Conservation (phyloP, 2,113 vertebrate genomes). For the Lampris incognitus region DNA sequence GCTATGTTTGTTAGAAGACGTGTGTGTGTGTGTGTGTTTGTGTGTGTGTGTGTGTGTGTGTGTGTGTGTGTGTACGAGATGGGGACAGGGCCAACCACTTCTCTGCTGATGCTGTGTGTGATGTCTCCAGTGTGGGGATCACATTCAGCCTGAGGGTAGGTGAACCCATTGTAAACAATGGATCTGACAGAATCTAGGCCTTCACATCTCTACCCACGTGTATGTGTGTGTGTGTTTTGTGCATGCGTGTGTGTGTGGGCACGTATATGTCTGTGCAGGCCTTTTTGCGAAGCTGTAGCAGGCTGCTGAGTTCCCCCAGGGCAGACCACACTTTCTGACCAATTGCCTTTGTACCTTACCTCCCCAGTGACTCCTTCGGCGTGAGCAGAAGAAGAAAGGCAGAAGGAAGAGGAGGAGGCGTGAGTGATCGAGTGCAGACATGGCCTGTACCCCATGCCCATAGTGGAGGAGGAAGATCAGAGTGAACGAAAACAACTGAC, state of each 20-base stretch:
- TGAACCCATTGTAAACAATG: constrained; percentile 81
- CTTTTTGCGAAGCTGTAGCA: constrained; percentile 54
- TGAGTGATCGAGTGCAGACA: constrained; percentile 58
- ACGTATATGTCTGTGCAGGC: constrained; percentile 26
- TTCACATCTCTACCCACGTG: constrained; percentile 66
- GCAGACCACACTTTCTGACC: constrained; percentile 65
- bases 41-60: constrained; percentile 11
- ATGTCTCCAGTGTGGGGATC: constrained; percentile 78
- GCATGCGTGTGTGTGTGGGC: constrained; percentile 28
- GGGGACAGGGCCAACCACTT: not conserved
- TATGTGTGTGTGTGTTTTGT: constrained; percentile 25
- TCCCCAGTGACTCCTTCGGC: constrained; percentile 62
- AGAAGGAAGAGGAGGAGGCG: constrained; percentile 27
- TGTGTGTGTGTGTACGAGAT: constrained; percentile 15
- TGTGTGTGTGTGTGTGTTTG: constrained; percentile 24
- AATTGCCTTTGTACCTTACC: constrained; percentile 64
- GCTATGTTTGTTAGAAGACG: not conserved
- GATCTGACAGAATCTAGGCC: constrained; percentile 78
- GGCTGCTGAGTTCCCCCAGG: constrained; percentile 50
- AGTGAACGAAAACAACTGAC: constrained; percentile 51
- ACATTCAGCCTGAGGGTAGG: constrained; percentile 81
- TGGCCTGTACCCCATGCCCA: constrained; percentile 52
- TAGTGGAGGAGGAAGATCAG: constrained; percentile 56
- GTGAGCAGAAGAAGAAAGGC: constrained; percentile 66
- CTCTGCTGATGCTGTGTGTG: constrained; percentile 26